Evolutionary conservation across 2,888 invertebrate genomes (phyloP).

Genomic region (Eupithecia centaureata): DNA sequence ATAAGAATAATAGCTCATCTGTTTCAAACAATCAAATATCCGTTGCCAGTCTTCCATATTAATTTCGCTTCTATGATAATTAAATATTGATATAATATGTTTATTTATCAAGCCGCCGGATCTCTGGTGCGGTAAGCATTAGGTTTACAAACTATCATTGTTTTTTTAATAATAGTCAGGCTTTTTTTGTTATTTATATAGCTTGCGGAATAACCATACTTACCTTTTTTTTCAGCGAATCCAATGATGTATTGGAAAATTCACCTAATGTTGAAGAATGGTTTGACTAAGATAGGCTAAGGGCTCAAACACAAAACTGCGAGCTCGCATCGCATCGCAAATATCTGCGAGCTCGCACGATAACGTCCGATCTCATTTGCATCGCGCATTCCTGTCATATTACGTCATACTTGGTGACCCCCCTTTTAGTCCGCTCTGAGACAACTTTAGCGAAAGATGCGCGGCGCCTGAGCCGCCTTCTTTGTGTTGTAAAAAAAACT

Average conservation of each 20-base stretch:
- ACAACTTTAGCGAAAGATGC: too few relatives aligned
- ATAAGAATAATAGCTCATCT: slow-evolving; percentile 6
- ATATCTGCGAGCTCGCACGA: too few relatives aligned
- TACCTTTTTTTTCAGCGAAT: slow-evolving; percentile 86
- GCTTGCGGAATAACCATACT: not conserved
- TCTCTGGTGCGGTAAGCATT: slow-evolving; percentile 27
- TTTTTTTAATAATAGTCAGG: not conserved
- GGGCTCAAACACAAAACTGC: too few relatives aligned
- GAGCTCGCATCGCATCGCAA: too few relatives aligned
- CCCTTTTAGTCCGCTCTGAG: too few relatives aligned
- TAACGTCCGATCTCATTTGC: too few relatives aligned
- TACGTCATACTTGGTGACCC: too few relatives aligned
- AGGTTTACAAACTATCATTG: slow-evolving; percentile 18
- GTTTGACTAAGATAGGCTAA: slow-evolving; percentile 76
- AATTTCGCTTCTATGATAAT: slow-evolving; percentile 9
- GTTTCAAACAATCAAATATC: not conserved
- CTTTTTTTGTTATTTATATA: not conserved
- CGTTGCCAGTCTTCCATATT: not conserved
- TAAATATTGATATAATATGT: slow-evolving; percentile 12
- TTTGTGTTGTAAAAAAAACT: too few relatives aligned
- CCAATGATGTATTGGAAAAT: slow-evolving; percentile 92
- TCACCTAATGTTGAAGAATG: slow-evolving; percentile 94
- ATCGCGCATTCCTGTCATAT: too few relatives aligned
- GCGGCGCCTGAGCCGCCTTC: too few relatives aligned
- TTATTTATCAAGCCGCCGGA: slow-evolving; percentile 29